Evolutionary conservation across 2,113 vertebrate genomes (phyloP).

Genomic region (Acanthisitta chloris): DNA sequence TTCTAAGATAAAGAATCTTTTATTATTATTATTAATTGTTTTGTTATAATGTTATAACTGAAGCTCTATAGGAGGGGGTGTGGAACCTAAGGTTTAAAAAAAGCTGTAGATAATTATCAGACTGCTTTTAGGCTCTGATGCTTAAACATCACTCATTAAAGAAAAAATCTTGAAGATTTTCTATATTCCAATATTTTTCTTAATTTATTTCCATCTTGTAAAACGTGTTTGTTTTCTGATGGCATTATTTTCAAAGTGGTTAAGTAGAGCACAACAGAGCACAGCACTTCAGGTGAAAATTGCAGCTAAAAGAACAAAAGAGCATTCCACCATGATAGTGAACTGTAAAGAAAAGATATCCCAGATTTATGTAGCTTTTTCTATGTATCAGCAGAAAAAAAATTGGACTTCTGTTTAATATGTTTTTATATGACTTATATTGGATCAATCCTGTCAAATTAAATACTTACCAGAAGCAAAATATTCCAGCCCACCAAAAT

Average conservation of each 20-base stretch:
- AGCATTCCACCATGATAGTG: background rate
- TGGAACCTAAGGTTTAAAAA: background rate
- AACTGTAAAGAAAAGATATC: background rate
- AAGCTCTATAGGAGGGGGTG: background rate
- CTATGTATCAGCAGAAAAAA: background rate
- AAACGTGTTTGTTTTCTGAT: background rate
- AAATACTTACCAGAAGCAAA: background rate
- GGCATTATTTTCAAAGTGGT: background rate
- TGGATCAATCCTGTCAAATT: background rate
- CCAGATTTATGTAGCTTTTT: background rate
- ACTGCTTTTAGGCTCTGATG: background rate
- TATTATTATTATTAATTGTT: background rate
- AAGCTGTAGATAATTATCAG: background rate
- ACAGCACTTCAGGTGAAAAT: background rate
- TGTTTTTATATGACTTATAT: background rate
- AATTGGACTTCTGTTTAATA: background rate
- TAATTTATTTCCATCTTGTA: accelerated
- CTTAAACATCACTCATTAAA: background rate
- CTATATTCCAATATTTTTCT: background rate
- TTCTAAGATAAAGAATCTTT: background rate
- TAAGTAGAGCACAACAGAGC: background rate
- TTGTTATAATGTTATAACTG: background rate
- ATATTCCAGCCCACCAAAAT: background rate
- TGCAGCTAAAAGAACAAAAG: background rate
- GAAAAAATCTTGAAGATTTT: background rate